Percentiles rank a stretch among this genome's conserved stretches.
These are phyloP conservation scores for Hemibagrus wyckioides DNA, from an alignment of 2,113 vertebrate genomes.

Conservation along the genomic window DNA sequence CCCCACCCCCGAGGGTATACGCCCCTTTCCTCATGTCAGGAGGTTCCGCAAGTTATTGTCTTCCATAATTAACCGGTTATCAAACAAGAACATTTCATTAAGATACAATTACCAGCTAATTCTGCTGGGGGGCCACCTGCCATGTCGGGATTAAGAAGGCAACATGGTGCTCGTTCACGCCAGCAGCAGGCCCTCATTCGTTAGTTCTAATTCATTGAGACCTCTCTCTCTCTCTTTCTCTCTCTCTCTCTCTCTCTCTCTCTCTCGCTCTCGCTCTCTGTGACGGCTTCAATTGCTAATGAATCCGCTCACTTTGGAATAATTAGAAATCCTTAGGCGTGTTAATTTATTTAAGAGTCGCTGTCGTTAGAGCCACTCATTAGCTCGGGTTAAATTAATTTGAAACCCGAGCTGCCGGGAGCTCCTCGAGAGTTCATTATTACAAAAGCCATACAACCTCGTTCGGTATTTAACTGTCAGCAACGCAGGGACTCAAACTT, in stretches of 20 bases:
- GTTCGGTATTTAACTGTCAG: constrained; percentile 75
- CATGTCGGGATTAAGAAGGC: constrained; percentile 79
- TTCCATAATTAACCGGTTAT: constrained; percentile 91
- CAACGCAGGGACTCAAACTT: constrained; percentile 62
- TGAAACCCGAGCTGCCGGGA: constrained; percentile 82
- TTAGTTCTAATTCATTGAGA: constrained; percentile 76
- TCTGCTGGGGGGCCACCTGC: constrained; percentile 76
- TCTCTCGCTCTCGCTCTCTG: constrained; percentile 60
- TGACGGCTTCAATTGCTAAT: constrained; percentile 83
- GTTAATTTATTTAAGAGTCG: constrained; percentile 85
- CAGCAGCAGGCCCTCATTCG: constrained; percentile 66
- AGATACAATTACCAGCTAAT: constrained; percentile 85
- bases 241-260: constrained; percentile 21
- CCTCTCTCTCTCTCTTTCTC: constrained; percentile 51
- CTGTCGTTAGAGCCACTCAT: constrained; percentile 78
- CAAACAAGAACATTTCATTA: constrained; percentile 94
- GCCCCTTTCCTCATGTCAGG: constrained; percentile 72
- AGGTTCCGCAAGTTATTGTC: constrained; percentile 80
- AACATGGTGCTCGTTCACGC: constrained; percentile 76
- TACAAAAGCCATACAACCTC: constrained; percentile 67
- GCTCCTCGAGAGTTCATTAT: constrained; percentile 79
- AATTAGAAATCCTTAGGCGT: constrained; percentile 87
- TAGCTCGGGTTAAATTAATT: constrained; percentile 87
- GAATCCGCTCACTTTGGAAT: constrained; percentile 82
- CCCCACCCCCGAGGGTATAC: constrained; percentile 59